Base-by-base conservation (phyloP, 2,113 vertebrate species). In the Cyphomyrus plagiostoma region DNA sequence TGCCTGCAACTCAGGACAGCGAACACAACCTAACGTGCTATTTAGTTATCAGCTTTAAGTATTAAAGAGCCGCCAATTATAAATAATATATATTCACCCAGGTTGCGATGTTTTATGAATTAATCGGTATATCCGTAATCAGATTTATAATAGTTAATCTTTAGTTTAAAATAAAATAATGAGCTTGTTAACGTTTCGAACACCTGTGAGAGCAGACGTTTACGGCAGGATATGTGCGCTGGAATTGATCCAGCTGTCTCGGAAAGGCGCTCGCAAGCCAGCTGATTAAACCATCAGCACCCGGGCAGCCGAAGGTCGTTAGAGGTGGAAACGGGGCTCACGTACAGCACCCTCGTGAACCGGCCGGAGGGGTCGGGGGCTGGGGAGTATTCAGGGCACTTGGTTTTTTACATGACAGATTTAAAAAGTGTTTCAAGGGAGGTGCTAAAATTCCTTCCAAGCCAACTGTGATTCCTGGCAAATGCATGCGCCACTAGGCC, bases 191-290 rank as follows among this genome's bases (percentile, higher is more conserved):
- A 92, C 90, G 91, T 93, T 91, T 92, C 89, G 90, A 93, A 93
- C 94, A 95, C 92, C 94, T 95, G 94, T 91, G 92, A 93, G 92
- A 92, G 92, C 93, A 93, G 93, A 90, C 91, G 11, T 52, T 92
- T 89, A 80, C 90, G 87, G 53, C 86, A 52, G 80, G 58, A 83
- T 86, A 39, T 87, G 89, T 62, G 52, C 53, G 21, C 82, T 91
- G 90, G 52, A 62, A 77, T 83, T 90, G 49, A 46, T 88, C 89
- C 89, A 90, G 17, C 66, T 8, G 58, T 50, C 86, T 82, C 77
- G 6, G 6, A 62, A 49, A 84, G 45, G 45, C 86, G 6, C 74
- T 3, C 50, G 4, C 46, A 49, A 53, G 39, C 53, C 82, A 66
- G 45, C 82, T 39, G 35, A 66, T 89, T 62, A 89, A 48, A 84